Conservation (phyloP, 2,797 vertebrate genomes). For the Sylvilagus floridanus region DNA sequence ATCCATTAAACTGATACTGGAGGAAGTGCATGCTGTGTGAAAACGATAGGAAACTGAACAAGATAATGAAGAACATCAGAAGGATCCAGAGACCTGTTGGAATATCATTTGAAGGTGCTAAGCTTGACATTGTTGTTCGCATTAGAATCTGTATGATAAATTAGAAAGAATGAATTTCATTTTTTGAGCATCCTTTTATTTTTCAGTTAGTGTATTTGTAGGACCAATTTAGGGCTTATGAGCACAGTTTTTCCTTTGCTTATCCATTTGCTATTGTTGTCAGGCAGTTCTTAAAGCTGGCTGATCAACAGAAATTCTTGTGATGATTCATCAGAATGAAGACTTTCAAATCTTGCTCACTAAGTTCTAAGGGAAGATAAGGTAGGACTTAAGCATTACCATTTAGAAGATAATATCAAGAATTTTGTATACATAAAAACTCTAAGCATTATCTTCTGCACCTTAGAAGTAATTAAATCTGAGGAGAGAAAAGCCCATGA, state of each 20-base stretch:
- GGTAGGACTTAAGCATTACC: not conserved
- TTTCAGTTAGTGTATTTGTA: not conserved
- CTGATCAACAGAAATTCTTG: not conserved
- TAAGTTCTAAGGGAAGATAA: not conserved
- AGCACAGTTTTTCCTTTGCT: not conserved
- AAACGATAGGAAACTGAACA: slow-evolving; percentile 62
- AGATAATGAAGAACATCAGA: slow-evolving; percentile 59
- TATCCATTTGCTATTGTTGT: not conserved
- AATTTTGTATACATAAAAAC: not conserved
- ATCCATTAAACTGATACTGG: slow-evolving; percentile 73
- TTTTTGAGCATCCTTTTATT: not conserved
- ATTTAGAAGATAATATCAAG: not conserved
- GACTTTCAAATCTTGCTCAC: not conserved
- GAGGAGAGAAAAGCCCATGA: not conserved
- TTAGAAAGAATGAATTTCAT: not conserved
- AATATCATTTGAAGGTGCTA: not conserved
- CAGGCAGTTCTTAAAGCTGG: not conserved
- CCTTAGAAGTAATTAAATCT: not conserved
- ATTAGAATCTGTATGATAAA: not conserved
- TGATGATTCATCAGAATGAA: not conserved
- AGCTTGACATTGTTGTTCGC: slow-evolving; percentile 36
- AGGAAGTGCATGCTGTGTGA: slow-evolving; percentile 57
- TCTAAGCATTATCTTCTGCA: not conserved
- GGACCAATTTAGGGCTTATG: not conserved
- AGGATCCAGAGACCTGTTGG: not conserved